Evolutionary conservation across 2,888 invertebrate species (phyloP).

Genomic region (Tuberolachnus salignus): DNA sequence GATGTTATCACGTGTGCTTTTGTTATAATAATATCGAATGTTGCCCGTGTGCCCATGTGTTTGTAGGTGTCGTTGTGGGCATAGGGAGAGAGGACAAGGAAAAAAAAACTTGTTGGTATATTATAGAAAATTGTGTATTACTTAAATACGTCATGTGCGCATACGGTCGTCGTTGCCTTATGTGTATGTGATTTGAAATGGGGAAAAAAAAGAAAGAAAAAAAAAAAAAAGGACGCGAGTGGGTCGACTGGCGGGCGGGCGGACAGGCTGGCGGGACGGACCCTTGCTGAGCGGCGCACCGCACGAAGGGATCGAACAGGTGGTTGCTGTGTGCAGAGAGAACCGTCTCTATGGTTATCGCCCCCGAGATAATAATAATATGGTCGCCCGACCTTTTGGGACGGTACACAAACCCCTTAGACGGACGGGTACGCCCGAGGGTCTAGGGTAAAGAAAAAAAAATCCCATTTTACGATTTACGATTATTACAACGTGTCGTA

Average conservation of each 20-base stretch:
- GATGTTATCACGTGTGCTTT: too few species aligned
- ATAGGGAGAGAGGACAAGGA: too few species aligned
- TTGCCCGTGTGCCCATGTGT: not conserved
- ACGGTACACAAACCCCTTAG: not conserved
- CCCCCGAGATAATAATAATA: not conserved
- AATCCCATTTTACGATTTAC: too few species aligned
- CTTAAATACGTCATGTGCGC: too few species aligned
- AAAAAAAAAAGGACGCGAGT: not conserved
- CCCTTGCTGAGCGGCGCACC: constrained; percentile 29
- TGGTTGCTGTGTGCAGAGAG: constrained; percentile 5
- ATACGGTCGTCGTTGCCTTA: constrained; percentile 24
- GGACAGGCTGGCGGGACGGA: constrained; percentile 1
- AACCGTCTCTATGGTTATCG: too few species aligned
- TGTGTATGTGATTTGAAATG: not conserved
- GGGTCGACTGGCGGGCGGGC: not conserved
- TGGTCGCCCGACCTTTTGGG: constrained; percentile 11
- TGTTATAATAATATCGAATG: not conserved
- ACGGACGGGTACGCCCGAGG: not conserved
- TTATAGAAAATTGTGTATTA: constrained; percentile 12
- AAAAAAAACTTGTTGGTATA: constrained; percentile 40
- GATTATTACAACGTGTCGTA: too few species aligned
- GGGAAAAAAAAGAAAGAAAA: not conserved
- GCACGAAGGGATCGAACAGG: constrained; percentile 40
- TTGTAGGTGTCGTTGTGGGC: not conserved
- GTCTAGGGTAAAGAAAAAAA: too few species aligned